Conservation (phyloP, 2,888 invertebrate species). For the Piscicola geometra region DNA sequence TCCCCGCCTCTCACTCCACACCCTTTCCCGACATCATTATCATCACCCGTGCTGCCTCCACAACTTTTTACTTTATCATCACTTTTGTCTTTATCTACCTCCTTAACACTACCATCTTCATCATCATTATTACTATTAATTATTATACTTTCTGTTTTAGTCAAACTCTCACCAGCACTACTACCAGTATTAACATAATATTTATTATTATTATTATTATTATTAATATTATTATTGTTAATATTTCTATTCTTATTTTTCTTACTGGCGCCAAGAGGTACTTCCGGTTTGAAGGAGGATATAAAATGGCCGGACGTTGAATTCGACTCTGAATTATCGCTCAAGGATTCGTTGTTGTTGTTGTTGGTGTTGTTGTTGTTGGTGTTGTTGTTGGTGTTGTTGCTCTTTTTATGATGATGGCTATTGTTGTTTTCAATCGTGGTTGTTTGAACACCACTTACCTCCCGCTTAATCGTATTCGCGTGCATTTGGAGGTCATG, state of each 20-base stretch:
- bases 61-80: not conserved
- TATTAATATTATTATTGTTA: not conserved
- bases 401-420: no score
- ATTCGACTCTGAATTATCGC: not conserved
- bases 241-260: not conserved
- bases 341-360: not conserved
- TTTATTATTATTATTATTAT: not conserved
- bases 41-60: no score
- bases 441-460: no score
- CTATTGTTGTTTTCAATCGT: no score
- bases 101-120: not conserved
- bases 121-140: no score
- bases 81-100: not conserved
- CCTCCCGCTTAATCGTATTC: no score
- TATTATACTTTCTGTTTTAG: no score
- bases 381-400: no score
- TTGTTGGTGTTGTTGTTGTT: no score
- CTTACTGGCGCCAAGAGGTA: not conserved
- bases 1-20: not conserved
- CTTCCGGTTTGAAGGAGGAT: conserved; percentile 32
- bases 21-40: not conserved
- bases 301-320: conserved; percentile 27
- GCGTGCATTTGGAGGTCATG: no score
- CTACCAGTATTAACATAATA: not conserved
- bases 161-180: not conserved